phyloP scores from a whole-genome alignment of 30 jellyfish, hydroid and myxozoan species.

The Aurelia sp. region DNA sequence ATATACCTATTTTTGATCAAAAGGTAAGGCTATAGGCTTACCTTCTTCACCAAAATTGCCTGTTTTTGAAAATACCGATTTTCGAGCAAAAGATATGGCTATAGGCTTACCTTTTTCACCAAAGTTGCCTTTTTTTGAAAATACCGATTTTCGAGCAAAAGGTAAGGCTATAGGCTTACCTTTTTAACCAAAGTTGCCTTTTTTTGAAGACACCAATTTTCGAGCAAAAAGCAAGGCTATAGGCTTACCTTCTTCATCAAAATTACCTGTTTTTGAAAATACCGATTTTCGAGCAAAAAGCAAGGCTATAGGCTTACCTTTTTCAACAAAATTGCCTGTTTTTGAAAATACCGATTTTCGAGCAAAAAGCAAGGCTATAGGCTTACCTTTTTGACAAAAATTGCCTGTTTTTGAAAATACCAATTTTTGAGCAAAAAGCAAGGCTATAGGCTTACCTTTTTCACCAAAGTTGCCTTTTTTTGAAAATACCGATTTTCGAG shows the following conservation, averaged over 20 bases:
- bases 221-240: no score
- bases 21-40: conserved; percentile 3
- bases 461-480: not conserved
- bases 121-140: not conserved
- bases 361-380: no score
- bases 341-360: no score
- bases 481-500: not conserved
- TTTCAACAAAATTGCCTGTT: no score
- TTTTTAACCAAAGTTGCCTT: not conserved
- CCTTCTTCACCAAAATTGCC: not conserved
- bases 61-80: not conserved
- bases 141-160: no score
- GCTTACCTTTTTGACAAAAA: not conserved
- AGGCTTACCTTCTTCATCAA: no score
- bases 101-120: not conserved
- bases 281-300: no score
- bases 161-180: not conserved
- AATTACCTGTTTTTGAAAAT: no score
- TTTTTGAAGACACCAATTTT: not conserved
- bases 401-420: not conserved
- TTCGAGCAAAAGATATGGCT: not conserved
- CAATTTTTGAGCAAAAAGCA: not conserved
- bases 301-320: no score
- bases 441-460: not conserved
- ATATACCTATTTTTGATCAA: not conserved